Conservation (phyloP, 2,797 vertebrate genomes). For the Anableps anableps region DNA sequence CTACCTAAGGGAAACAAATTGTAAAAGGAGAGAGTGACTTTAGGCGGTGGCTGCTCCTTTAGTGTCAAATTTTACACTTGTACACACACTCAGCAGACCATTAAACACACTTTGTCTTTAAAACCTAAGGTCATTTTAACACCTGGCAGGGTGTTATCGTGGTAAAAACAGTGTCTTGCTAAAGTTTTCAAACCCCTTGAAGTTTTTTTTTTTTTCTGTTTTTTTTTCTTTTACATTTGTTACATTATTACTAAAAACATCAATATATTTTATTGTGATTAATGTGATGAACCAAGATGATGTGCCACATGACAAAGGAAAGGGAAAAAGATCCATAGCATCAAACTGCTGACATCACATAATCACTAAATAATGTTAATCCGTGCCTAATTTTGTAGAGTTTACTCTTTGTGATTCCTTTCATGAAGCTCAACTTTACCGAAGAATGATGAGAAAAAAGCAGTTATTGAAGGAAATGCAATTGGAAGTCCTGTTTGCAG, state of each 20-base stretch:
- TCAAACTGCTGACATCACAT: not conserved
- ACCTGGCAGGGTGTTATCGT: conserved; percentile 49
- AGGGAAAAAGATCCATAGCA: too few species aligned
- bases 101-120: conserved; percentile 37
- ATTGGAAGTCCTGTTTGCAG: not conserved
- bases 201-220: not conserved
- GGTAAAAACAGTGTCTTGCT: not conserved
- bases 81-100: conserved; percentile 19
- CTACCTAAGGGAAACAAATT: conserved; percentile 40
- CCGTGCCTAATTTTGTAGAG: not conserved
- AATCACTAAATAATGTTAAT: not conserved
- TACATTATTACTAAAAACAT: not conserved
- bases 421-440: not conserved
- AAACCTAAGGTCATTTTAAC: conserved; percentile 60
- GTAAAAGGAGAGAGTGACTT: conserved; percentile 25
- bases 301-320: too few species aligned
- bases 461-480: not conserved
- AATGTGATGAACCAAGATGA: not conserved
- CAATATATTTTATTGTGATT: not conserved
- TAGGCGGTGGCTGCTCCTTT: conserved; percentile 40
- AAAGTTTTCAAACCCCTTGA: not conserved
- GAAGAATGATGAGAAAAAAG: not conserved
- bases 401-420: not conserved
- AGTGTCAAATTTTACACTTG: conserved; percentile 17
- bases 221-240: not conserved